Percentiles rank a stretch among this genome's conserved stretches.
Conservation (phyloP, 2,113 vertebrate genomes). For the Callocephalon fimbriatum region DNA sequence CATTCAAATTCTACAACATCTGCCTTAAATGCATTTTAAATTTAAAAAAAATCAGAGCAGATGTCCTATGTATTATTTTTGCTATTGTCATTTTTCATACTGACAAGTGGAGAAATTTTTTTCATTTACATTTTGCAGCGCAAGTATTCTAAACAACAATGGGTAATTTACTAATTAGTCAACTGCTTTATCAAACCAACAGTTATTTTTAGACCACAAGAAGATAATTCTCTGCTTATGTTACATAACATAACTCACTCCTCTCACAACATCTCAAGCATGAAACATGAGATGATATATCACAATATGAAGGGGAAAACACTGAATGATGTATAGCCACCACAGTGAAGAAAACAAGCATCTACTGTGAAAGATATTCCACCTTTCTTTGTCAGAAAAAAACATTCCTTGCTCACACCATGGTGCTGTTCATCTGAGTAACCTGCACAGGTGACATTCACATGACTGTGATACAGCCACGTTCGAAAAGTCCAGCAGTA, state of each 20-base stretch:
- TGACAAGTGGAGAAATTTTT: conserved; percentile 80
- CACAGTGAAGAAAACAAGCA: not conserved
- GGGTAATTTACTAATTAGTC: conserved; percentile 82
- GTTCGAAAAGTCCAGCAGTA: not conserved
- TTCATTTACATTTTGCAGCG: conserved; percentile 85
- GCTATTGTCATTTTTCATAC: conserved; percentile 89
- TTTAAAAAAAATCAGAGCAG: conserved; percentile 79
- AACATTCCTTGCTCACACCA: not conserved
- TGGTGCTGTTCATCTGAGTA: not conserved
- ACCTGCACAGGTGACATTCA: not conserved
- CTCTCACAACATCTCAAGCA: conserved; percentile 26
- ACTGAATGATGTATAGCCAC: conserved; percentile 22
- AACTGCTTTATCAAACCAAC: conserved; percentile 69
- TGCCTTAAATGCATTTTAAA: conserved; percentile 72
- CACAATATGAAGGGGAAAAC: conserved; percentile 32
- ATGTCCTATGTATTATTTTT: conserved; percentile 85
- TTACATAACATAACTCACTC: conserved; percentile 68
- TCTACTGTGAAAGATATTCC: not conserved
- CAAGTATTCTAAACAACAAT: conserved; percentile 84
- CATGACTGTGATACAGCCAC: accelerated
- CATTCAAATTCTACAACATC: conserved; percentile 78
- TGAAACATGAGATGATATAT: conserved; percentile 44
- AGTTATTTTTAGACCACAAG: conserved; percentile 60
- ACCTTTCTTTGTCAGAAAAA: not conserved
- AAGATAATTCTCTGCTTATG: conserved; percentile 45